Evolutionary conservation across 92 coral and sea anemone genomes (phyloP), one percentile per base, ranked within the genome.

Genomic region (Epizoanthus fatuus): DNA sequence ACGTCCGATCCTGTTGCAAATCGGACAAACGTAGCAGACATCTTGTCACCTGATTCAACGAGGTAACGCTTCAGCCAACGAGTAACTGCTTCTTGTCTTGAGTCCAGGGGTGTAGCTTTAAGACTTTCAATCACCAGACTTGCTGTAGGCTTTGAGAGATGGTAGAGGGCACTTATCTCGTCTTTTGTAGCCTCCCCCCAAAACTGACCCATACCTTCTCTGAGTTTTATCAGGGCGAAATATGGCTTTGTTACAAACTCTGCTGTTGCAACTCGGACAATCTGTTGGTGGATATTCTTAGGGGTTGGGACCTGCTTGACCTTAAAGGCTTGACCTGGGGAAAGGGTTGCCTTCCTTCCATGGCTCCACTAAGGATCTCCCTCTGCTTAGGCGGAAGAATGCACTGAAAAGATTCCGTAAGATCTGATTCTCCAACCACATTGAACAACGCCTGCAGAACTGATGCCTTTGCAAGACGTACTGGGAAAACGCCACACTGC

Each of bases 211-310:
- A 84, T 68, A 10, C 88, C 92, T 60, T 84, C 85, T 59, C 81
- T 17, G 54, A 89, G 49, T 55, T 89, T 89, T 15, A 17, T 49
- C 19, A 84, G 57, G 57, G 42, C 32, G 4, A 89, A 53, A 38
- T 67, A 89, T 5, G 89, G 88, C 85, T 89, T 89, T 39, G 87
- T 64, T 9, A 88, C 83, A 58, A 83, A 82, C 87, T 88, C 84
- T 47, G 78, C 57, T 35, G 65, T 65, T 56, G 89, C 88, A 63
- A 83, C 79, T 53, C 80, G 86, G 55, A 76, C 25, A 72, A 89
- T 19, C 16, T 75, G 76, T 25, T 83, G 37, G 55, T 47, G 64
- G 19, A 89, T 71, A 35, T 89, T 84, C 29, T 57, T 65, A 29
- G 80, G 74, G 45, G 89, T 65, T 37, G 89, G 92, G 11, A 79